A percentile compares a stretch with the other conserved stretches of the same genome.
phyloP scores from a whole-genome alignment of 2,113 vertebrate genomes.

The Myrmecobius fasciatus region DNA sequence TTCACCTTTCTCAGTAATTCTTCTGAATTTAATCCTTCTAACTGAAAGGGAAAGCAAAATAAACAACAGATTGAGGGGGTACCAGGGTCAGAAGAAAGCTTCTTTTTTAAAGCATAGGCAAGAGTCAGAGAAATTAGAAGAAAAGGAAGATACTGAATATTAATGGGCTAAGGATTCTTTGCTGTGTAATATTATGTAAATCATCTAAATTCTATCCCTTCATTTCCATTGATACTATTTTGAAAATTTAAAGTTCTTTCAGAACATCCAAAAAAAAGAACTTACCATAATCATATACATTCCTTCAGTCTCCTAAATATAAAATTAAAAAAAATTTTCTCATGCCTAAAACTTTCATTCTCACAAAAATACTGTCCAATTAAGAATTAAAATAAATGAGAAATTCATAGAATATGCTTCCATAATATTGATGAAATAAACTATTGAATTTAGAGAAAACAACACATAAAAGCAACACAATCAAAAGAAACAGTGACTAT shows the following conservation, averaged over 20 bases:
- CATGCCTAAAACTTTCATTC: not conserved
- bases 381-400: not conserved
- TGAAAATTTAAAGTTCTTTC: slow-evolving; percentile 25
- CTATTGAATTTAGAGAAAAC: slow-evolving; percentile 10
- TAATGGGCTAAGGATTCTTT: too few relatives aligned
- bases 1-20: not conserved
- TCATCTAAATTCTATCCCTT: not conserved
- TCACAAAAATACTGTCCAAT: not conserved
- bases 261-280: not conserved
- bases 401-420: slow-evolving; percentile 5
- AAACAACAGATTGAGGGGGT: not conserved
- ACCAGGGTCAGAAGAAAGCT: not conserved
- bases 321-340: slow-evolving; percentile 18
- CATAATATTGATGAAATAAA: not conserved
- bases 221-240: not conserved
- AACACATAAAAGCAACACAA: slow-evolving; percentile 34
- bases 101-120: not conserved
- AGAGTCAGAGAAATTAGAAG: not conserved
- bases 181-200: not conserved
- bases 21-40: not conserved
- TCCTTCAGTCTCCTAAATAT: slow-evolving; percentile 11
- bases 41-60: not conserved
- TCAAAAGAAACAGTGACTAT: slow-evolving; percentile 32
- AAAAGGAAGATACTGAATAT: not conserved
- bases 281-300: not conserved